Evolutionary conservation across 2,113 vertebrate genomes (phyloP).

Genomic region (Pelodiscus sinensis): DNA sequence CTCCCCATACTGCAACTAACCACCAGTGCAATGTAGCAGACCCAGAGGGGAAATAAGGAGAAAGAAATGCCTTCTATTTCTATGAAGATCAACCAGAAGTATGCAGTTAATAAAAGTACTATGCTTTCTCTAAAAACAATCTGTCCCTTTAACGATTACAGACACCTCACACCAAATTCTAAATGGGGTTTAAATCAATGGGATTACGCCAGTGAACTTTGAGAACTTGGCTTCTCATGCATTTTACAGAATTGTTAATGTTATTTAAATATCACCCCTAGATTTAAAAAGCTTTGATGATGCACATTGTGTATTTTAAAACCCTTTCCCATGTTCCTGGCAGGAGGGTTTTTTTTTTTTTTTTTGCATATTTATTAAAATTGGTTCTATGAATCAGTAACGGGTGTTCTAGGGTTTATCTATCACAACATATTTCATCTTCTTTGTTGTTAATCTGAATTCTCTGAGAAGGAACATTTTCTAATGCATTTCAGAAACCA

Average conservation of each 20-base stretch:
- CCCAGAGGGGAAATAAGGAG: neutral
- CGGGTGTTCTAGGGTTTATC: neutral
- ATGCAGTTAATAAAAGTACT: neutral
- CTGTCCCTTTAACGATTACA: neutral
- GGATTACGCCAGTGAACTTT: neutral
- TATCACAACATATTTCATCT: neutral
- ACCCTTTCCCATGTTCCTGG: neutral
- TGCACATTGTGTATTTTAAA: neutral
- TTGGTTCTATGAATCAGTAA: neutral
- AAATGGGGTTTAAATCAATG: neutral
- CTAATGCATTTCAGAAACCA: neutral
- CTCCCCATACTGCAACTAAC: neutral
- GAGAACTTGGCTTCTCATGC: neutral
- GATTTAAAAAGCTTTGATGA: neutral
- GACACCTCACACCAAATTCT: neutral
- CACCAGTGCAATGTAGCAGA: neutral
- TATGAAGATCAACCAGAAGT: neutral
- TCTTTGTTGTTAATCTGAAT: neutral
- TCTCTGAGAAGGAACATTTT: neutral
- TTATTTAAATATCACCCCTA: neutral
- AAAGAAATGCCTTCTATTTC: neutral
- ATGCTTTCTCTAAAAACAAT: neutral
- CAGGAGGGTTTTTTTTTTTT: too few relatives aligned
- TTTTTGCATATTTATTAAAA: neutral
- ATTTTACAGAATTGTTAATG: neutral